A percentile compares a stretch with the other conserved stretches of the same genome.
phyloP scores from a whole-genome alignment of 2,888 invertebrate species.

The Eurois occulta region DNA sequence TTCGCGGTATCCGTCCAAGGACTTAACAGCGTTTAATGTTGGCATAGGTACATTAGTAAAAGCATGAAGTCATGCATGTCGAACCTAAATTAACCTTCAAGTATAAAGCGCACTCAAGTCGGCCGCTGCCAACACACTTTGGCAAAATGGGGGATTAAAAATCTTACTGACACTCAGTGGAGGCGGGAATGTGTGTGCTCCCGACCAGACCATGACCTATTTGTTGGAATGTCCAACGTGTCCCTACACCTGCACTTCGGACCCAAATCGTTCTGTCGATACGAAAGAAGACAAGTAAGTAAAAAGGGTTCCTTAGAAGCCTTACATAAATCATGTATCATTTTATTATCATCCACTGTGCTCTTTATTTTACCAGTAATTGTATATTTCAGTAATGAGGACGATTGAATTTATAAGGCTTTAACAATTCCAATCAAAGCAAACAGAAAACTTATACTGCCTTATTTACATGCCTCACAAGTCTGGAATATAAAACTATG shows the following conservation, averaged over 20 bases:
- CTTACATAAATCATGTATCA: background rate
- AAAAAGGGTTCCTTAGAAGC: background rate
- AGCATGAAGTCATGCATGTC: background rate
- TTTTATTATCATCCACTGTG: background rate
- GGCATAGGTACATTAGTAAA: background rate
- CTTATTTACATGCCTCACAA: constrained; percentile 13
- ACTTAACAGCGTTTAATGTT: background rate
- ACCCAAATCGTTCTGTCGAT: background rate
- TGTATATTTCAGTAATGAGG: constrained; percentile 14
- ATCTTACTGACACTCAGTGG: background rate
- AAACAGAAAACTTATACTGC: background rate
- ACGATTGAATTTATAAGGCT: background rate
- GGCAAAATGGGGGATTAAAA: background rate
- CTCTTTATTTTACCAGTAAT: background rate
- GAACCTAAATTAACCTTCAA: background rate
- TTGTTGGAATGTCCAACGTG: background rate
- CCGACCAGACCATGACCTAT: background rate
- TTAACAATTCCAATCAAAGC: constrained; percentile 19
- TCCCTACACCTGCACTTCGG: background rate
- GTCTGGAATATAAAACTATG: constrained; percentile 20
- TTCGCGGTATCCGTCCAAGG: background rate
- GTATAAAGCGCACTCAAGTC: background rate
- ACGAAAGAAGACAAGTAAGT: background rate
- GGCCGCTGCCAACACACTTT: background rate
- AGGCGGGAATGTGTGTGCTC: background rate